Conservation (phyloP, 2,888 invertebrate genomes). For the Drosophila picticornis region DNA sequence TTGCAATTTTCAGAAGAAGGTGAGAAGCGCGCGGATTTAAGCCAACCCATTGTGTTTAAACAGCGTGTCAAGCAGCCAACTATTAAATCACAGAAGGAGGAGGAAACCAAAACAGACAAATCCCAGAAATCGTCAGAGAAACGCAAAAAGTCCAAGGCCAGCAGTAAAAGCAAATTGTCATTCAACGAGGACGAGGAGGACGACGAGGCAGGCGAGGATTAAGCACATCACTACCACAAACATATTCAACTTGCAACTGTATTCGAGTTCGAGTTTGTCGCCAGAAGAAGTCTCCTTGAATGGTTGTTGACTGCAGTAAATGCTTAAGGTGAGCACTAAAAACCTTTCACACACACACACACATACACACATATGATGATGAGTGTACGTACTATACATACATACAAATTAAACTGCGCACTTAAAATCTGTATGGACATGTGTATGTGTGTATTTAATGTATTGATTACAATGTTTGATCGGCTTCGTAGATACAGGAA, state of each 20-base stretch:
- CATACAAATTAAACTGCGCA: slow-evolving; percentile 51
- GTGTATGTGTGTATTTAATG: slow-evolving; percentile 11
- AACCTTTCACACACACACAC: slow-evolving; percentile 28
- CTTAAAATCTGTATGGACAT: slow-evolving; percentile 46
- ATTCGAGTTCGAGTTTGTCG: slow-evolving; percentile 16
- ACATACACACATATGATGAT: neutral
- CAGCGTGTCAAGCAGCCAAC: slow-evolving; percentile 64
- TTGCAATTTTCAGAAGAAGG: slow-evolving; percentile 86
- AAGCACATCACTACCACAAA: slow-evolving; percentile 2
- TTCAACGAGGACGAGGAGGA: slow-evolving; percentile 86
- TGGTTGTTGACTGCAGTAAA: slow-evolving; percentile 47
- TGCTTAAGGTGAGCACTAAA: slow-evolving; percentile 54
- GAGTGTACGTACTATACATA: slow-evolving; percentile 1
- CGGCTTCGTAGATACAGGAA: neutral
- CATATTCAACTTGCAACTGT: slow-evolving; percentile 2
- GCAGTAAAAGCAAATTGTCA: slow-evolving; percentile 84
- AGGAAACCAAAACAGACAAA: slow-evolving; percentile 17
- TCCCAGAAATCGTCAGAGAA: slow-evolving; percentile 41
- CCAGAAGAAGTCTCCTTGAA: slow-evolving; percentile 34
- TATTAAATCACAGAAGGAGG: slow-evolving; percentile 26
- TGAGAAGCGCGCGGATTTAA: slow-evolving; percentile 88
- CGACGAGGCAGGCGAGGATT: slow-evolving; percentile 67
- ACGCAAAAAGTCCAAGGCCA: slow-evolving; percentile 74
- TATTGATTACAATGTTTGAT: slow-evolving; percentile 41
- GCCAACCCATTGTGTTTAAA: slow-evolving; percentile 87